phyloP scores from a whole-genome alignment of 2,797 vertebrate genomes.

The Fistularia tabacaria region DNA sequence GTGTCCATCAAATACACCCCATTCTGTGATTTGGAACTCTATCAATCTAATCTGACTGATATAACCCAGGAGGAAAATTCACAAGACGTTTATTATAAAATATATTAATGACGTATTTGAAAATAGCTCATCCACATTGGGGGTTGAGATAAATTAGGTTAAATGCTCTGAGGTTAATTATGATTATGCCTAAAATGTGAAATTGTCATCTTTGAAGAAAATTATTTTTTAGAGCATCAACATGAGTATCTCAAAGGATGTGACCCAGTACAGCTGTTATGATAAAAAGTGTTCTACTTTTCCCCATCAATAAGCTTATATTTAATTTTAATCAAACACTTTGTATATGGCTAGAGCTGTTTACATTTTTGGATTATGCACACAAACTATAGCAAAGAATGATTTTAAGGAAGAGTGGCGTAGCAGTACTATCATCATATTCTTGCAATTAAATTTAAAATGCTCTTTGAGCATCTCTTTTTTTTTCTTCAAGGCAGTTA shows the following conservation, averaged over 20 bases:
- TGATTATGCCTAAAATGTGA: constrained; percentile 28
- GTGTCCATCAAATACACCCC: constrained; percentile 24
- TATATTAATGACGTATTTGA: constrained; percentile 16
- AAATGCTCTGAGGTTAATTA: constrained; percentile 43
- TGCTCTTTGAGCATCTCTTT: constrained; percentile 2
- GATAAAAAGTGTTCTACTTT: constrained; percentile 33
- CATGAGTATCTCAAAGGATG: constrained; percentile 39
- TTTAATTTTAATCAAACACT: too few relatives aligned
- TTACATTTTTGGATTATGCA: too few relatives aligned
- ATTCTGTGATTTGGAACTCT: constrained; percentile 38
- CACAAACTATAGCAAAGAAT: too few relatives aligned
- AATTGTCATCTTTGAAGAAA: constrained; percentile 47
- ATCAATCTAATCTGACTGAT: constrained; percentile 37
- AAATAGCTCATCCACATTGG: constrained; percentile 16
- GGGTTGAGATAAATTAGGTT: constrained; percentile 36
- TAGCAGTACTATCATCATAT: too few relatives aligned
- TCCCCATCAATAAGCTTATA: constrained; percentile 16
- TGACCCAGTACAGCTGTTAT: constrained; percentile 33
- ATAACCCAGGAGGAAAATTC: constrained; percentile 15
- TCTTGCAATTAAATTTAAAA: constrained; percentile 3
- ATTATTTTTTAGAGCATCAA: constrained; percentile 37
- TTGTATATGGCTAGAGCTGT: too few relatives aligned
- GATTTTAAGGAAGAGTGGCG: too few relatives aligned
- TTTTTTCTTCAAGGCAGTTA: constrained; percentile 6
- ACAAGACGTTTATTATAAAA: constrained; percentile 23